Percentiles rank a stretch among this genome's conserved stretches.
phyloP scores from a whole-genome alignment of 2,888 invertebrate genomes.

The Diabrotica balteata region DNA sequence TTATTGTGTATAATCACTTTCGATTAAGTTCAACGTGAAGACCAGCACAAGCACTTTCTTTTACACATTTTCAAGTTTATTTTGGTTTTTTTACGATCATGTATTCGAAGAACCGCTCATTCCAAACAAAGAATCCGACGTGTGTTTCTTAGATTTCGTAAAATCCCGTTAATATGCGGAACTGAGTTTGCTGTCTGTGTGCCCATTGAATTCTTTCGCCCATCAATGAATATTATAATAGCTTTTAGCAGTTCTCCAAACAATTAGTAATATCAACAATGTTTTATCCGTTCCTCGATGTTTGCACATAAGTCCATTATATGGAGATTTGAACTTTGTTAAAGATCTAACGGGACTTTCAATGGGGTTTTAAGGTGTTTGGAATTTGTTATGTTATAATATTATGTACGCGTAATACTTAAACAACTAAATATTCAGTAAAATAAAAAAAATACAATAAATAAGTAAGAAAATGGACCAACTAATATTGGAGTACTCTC shows the following conservation, averaged over 20 bases:
- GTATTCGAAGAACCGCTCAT: constrained; percentile 5
- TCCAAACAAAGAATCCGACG: constrained; percentile 17
- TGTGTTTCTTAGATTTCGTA: constrained; percentile 15
- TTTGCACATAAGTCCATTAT: background rate
- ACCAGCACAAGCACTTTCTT: background rate
- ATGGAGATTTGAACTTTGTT: constrained; percentile 7
- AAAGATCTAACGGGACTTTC: constrained; percentile 10
- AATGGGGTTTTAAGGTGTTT: background rate
- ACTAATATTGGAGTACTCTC: no score
- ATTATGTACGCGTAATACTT: constrained; percentile 1
- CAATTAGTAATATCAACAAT: constrained; percentile 30
- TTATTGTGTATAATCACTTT: no score
- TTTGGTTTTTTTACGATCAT: background rate
- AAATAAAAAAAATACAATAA: no score
- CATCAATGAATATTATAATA: constrained; percentile 29
- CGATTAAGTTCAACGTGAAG: no score
- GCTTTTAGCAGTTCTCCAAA: constrained; percentile 28
- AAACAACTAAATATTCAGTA: constrained; percentile 6
- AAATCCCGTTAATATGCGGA: constrained; percentile 26
- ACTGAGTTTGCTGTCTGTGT: constrained; percentile 43
- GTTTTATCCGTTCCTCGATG: constrained; percentile 15
- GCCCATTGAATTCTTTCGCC: constrained; percentile 45
- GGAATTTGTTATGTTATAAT: no score
- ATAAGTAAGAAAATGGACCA: no score
- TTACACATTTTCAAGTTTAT: background rate